A percentile compares a stretch with the other conserved stretches of the same genome.
Conservation (phyloP, 2,113 vertebrate genomes). For the Arizona elegans region DNA sequence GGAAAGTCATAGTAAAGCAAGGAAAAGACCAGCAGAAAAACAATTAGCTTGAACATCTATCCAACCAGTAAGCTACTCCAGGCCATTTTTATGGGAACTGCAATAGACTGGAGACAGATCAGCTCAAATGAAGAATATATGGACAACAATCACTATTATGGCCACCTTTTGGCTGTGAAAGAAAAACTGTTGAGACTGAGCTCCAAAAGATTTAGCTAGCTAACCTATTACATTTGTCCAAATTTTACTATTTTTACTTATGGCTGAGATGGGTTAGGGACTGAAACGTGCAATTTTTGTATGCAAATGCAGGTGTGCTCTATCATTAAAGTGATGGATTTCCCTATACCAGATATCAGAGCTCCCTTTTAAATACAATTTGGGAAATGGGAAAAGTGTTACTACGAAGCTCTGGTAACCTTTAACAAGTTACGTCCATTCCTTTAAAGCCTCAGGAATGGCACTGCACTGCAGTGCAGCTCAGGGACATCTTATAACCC, state of each 20-base stretch:
- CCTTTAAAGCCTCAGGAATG: not conserved
- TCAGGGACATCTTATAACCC: not conserved
- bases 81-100: not conserved
- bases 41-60: not conserved
- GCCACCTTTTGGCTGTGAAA: not conserved
- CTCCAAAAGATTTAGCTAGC: not conserved
- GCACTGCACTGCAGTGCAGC: not conserved
- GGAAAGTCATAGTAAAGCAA: not conserved
- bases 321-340: not conserved
- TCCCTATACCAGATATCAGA: not conserved
- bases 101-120: not conserved
- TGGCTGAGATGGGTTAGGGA: not conserved
- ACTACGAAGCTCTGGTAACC: not conserved
- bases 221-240: not conserved
- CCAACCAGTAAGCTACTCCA: not conserved
- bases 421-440: not conserved
- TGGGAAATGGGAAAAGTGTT: too few species aligned
- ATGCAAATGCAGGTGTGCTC: not conserved
- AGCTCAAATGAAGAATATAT: not conserved
- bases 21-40: not conserved
- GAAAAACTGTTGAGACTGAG: not conserved
- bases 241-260: not conserved
- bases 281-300: not conserved
- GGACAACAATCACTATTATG: not conserved
- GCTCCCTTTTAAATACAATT: not conserved